Conservation (phyloP, 2,113 vertebrate genomes). For the Stigmatopora argus region DNA sequence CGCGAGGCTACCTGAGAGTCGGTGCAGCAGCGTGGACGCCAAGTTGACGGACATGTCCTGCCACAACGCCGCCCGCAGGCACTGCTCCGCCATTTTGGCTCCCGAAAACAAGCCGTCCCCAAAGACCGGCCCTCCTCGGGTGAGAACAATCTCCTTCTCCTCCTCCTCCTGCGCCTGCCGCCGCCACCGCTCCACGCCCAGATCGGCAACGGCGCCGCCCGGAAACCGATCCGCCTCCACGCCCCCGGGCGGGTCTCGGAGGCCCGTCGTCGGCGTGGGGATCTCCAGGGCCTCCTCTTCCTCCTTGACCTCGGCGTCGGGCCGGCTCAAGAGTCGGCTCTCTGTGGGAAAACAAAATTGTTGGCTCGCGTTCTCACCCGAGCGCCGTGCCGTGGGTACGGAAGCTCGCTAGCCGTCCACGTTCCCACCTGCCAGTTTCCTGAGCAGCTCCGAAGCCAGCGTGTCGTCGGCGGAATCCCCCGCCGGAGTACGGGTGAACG, state of each 20-base stretch:
- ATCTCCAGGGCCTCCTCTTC: conserved; percentile 60
- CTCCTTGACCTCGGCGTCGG: conserved; percentile 49
- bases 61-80: conserved; percentile 60
- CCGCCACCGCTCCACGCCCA: neutral
- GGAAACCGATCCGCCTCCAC: neutral
- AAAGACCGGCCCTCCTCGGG: conserved; percentile 24
- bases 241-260: conserved; percentile 18
- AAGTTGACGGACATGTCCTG: conserved; percentile 67
- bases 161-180: conserved; percentile 28
- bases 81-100: conserved; percentile 55
- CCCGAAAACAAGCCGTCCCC: conserved; percentile 43
- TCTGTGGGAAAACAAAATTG: conserved; percentile 37
- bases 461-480: conserved; percentile 31
- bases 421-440: conserved; percentile 58
- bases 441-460: conserved; percentile 59
- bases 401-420: too few relatives aligned
- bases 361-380: neutral
- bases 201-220: neutral
- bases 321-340: conserved; percentile 46
- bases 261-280: neutral
- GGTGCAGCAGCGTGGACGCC: conserved; percentile 63
- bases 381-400: too few relatives aligned
- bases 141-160: conserved; percentile 2
- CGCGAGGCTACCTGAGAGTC: conserved; percentile 55
- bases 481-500: conserved; percentile 50